A percentile compares a stretch with the other conserved stretches of the same genome.
Evolutionary conservation across 2,797 vertebrate genomes (phyloP).

Genomic region (Zalophus californianus): DNA sequence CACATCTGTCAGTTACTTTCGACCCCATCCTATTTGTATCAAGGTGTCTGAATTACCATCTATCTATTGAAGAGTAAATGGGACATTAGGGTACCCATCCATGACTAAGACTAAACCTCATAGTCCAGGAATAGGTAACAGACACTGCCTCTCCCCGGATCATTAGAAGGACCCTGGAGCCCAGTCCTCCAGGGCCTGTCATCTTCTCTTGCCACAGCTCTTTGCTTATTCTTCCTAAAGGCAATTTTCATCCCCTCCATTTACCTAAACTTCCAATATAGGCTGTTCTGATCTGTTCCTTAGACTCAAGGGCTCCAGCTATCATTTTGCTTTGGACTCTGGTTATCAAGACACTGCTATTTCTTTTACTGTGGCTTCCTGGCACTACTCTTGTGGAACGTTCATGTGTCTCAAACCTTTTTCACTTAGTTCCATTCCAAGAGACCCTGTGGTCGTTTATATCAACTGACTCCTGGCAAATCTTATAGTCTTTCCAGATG

Average conservation of each 20-base stretch:
- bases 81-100: neutral
- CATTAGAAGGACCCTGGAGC: neutral
- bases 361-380: conserved; percentile 7
- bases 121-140: neutral
- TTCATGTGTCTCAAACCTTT: neutral
- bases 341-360: neutral
- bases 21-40: neutral
- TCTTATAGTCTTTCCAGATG: neutral
- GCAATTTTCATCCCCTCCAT: neutral
- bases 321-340: conserved; percentile 14
- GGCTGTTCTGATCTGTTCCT: neutral
- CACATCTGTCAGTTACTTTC: neutral
- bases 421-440: neutral
- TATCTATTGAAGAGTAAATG: neutral
- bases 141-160: neutral
- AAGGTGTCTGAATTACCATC: neutral
- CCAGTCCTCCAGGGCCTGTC: neutral
- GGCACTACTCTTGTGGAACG: neutral
- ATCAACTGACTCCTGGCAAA: conserved; percentile 18
- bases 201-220: conserved; percentile 6
- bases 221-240: neutral
- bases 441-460: neutral
- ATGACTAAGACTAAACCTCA: neutral
- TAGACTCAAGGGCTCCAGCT: conserved; percentile 26
- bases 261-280: neutral